Base-by-base conservation (phyloP, 2,888 invertebrate genomes). In the Labia minor region DNA sequence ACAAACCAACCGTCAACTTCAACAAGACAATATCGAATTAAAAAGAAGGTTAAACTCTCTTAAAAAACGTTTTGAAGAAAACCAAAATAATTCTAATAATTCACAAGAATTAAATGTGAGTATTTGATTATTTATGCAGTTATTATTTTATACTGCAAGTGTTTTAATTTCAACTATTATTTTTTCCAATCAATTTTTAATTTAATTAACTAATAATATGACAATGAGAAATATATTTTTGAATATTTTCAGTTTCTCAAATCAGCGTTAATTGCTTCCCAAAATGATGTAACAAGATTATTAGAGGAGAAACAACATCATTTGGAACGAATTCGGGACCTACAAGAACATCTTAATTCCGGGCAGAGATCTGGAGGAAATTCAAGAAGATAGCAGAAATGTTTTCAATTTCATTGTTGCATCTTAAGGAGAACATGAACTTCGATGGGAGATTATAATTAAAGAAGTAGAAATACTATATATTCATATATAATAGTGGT, bases 301-400 rank as follows among this genome's bases (percentile, higher is more conserved):
- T 74, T 90, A 20, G 85, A 86, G 21, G 91, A 92, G 74, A 92
- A 91, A 73, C 84, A 84, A 71, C 83, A 84, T 64, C 78, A 92
- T 64, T 76, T 90, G 70, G 88, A 90, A 69, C 84, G 86, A 49
- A 81, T 91, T 70, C 82, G 84, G 49, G 79, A 82, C 20, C 76
- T 91, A 70, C 88, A 89, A 80, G 87, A 78, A 70, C 81, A 81
- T 70, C 71, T 77, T 49, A 73, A 76, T 63, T 75, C 75, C 61
- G 63, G 65, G 18, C 68, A 68, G 64, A 68, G 69, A 8, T 10
- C 63, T 21, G 64, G 66, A 64, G 66, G 65, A 64, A 70, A 69
- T 14, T 10, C 49, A 49, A 49, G 49, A 65, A 70, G 70, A 70
- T 70, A 70, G 70, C 70, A 70, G 67, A 70, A 69, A 69, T 70